Base-by-base conservation (phyloP, 1,140 invertebrate genomes). In the Pantala flavescens region DNA sequence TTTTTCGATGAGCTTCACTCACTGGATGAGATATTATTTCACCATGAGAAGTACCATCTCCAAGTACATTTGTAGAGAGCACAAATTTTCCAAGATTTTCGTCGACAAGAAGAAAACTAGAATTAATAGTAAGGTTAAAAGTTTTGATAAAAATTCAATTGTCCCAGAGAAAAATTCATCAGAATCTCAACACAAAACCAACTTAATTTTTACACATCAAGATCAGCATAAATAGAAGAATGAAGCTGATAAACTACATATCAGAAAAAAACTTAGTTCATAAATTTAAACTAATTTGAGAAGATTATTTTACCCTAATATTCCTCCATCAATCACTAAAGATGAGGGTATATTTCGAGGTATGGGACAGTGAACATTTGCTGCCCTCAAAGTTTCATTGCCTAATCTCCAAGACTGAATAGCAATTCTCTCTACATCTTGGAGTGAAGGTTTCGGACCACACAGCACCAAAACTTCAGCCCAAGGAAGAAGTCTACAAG, bases 401-500 rank as follows among this genome's bases (percentile, higher is more conserved):
- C 87, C 87, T 43, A 85, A 87, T 80, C 88, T 88, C 89, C 92
- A 94, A 78, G 88, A 90, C 76, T 91, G 88, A 1, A 87, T 82
- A 0, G 90, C 89, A 78, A 89, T 85, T 79, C 87, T 87, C 81
- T 94, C 90, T 24, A 94, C 87, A 78, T 93, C 86, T 16, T 86
- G 79, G 43, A 95, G 82, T 28, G 88, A 83, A 0, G 93, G 93
- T 28, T 85, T 89, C 3, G 91, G 90, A 2, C 93, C 93, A 83
- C 92, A 93, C 10, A 96, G 83, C 7, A 91, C 88, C 76, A 91
- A 82, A 0, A 93, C 87, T 82, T 93, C 89, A 5, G 94, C 87
- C 76, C 90, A 86, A 74, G 87, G 86, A n/a, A 90, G 83, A 16
- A 95, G 81, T 74, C 89, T 88, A 77, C 92, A 89, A 7, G 90